These are phyloP conservation scores for Drosophila melanica DNA, from an alignment of 1,140 invertebrate species.

Conservation along the genomic window DNA sequence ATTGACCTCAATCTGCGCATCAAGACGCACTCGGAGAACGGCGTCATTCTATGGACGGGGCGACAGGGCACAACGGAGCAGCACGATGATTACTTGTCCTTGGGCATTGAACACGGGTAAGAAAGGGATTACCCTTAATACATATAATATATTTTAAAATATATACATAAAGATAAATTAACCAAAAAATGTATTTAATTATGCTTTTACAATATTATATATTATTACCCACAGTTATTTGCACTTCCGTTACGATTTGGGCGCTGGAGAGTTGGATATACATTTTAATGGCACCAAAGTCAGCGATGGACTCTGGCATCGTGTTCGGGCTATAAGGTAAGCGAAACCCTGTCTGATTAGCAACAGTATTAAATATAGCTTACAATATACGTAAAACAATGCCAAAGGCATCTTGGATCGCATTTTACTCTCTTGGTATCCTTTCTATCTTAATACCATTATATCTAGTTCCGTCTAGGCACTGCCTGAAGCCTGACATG, in stretches of 20 bases:
- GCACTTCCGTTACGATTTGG: slow-evolving; percentile 88
- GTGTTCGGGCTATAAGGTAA: slow-evolving; percentile 93
- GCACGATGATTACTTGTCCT: slow-evolving; percentile 92
- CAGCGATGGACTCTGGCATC: slow-evolving; percentile 96
- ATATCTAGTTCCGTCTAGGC: too few species aligned
- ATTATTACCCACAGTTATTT: slow-evolving; percentile 82
- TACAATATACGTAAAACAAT: too few species aligned
- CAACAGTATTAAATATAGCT: not conserved
- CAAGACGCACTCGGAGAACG: slow-evolving; percentile 84
- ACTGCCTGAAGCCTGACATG: too few species aligned
- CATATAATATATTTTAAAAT: too few species aligned
- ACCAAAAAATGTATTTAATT: too few species aligned
- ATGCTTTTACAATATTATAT: not conserved
- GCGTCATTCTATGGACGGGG: slow-evolving; percentile 96
- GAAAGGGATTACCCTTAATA: slow-evolving; percentile 63
- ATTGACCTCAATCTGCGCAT: slow-evolving; percentile 83
- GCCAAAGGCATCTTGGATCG: too few species aligned
- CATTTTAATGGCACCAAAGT: slow-evolving; percentile 94
- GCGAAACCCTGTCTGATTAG: not conserved
- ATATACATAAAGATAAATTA: too few species aligned
- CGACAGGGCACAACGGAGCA: slow-evolving; percentile 87
- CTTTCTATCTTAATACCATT: too few species aligned
- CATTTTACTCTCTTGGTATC: too few species aligned
- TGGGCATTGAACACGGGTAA: slow-evolving; percentile 92
- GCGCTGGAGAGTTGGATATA: slow-evolving; percentile 91